phyloP scores from a whole-genome alignment of 1,140 invertebrate species.

The Himalopsyche phryganea region DNA sequence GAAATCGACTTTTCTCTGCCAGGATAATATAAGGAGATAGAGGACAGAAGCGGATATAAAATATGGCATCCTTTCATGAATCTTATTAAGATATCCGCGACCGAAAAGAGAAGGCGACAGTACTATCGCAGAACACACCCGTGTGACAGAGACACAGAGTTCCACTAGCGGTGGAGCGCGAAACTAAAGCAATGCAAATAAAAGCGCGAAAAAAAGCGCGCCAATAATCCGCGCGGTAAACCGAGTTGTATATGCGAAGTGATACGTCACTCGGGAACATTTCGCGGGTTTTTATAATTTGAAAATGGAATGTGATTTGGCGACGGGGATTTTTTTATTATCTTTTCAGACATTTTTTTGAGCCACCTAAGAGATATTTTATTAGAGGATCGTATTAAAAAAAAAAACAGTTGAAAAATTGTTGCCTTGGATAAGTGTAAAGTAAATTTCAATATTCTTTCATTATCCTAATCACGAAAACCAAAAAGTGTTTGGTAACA shows the following conservation, averaged over 20 bases:
- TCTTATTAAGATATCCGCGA: constrained; percentile 67
- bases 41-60: constrained; percentile 62
- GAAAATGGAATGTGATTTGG: neutral
- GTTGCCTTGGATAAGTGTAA: no score
- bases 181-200: neutral
- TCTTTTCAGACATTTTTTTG: no score
- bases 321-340: neutral
- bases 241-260: constrained; percentile 4
- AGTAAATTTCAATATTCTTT: no score
- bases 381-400: no score
- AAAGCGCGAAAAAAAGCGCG: constrained; percentile 5
- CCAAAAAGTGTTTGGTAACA: no score
- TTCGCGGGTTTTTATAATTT: constrained; percentile 1
- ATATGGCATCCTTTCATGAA: constrained; percentile 68
- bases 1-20: constrained; percentile 36
- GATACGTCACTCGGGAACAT: neutral
- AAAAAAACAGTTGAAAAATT: no score
- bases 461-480: no score
- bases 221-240: constrained; percentile 6
- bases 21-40: constrained; percentile 58
- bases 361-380: no score
- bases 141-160: neutral
- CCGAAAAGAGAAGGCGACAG: constrained; percentile 36
- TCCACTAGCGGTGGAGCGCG: neutral
- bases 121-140: neutral